Conservation (phyloP, 2,113 vertebrate species). For the Macquaria ambigua region DNA sequence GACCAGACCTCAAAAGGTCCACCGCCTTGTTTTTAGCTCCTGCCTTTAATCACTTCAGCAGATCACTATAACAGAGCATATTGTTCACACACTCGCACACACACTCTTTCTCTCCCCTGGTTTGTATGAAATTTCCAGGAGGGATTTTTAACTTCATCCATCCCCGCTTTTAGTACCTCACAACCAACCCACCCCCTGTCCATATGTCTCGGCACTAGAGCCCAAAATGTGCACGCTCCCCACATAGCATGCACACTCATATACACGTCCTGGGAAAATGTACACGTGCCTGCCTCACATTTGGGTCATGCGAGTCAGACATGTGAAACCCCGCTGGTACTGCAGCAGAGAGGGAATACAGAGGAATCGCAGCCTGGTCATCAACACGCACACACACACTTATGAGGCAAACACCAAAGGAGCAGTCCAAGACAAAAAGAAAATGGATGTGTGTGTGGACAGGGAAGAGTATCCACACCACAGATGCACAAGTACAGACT, state of each 20-base stretch:
- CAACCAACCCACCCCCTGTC: not conserved
- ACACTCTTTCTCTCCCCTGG: conserved; percentile 22
- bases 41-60: conserved; percentile 74
- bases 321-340: conserved; percentile 59
- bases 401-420: not conserved
- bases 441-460: not conserved
- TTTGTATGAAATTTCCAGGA: conserved; percentile 64
- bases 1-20: conserved; percentile 62
- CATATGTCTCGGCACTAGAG: conserved; percentile 64
- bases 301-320: conserved; percentile 67
- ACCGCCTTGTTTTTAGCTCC: conserved; percentile 70
- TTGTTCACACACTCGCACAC: conserved; percentile 59
- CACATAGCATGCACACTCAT: conserved; percentile 22
- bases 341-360: conserved; percentile 38
- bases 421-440: not conserved
- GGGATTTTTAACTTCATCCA: conserved; percentile 56
- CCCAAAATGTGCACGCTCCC: conserved; percentile 26
- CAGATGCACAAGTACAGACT: conserved; percentile 18
- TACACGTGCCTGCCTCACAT: conserved; percentile 70
- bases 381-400: conserved; percentile 29
- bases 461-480: conserved; percentile 6
- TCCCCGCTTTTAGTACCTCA: conserved; percentile 47
- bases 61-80: conserved; percentile 75
- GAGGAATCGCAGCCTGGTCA: conserved; percentile 26
- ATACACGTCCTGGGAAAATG: conserved; percentile 55